A percentile compares a stretch with the other conserved stretches of the same genome.
These are phyloP conservation scores for Koerneria pararmatus DNA, from an alignment of 2,888 invertebrate species.

Conservation along the genomic window DNA sequence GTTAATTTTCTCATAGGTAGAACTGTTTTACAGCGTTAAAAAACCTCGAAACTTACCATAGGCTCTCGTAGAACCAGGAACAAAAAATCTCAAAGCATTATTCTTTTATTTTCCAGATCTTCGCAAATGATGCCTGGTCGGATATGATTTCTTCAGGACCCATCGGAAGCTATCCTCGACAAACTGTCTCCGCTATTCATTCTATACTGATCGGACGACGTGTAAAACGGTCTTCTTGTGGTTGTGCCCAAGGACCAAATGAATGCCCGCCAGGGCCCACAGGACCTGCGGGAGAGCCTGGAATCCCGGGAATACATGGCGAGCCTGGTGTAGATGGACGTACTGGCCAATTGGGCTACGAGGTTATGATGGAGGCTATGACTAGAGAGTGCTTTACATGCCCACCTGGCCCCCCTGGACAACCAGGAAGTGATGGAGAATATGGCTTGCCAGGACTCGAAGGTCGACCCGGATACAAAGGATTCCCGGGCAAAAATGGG, in stretches of 20 bases:
- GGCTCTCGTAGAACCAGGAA: not conserved
- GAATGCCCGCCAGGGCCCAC: slow-evolving; percentile 17
- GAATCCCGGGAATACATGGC: slow-evolving; percentile 8
- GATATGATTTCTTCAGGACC: slow-evolving; percentile 19
- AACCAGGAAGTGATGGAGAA: slow-evolving; percentile 16
- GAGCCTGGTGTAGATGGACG: slow-evolving; percentile 3
- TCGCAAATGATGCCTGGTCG: slow-evolving; percentile 19
- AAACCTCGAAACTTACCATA: too few species aligned
- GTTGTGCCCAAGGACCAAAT: slow-evolving; percentile 15
- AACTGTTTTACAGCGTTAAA: too few species aligned
- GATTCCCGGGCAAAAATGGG: slow-evolving; percentile 18
- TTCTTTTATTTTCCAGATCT: slow-evolving; percentile 13
- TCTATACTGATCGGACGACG: not conserved
- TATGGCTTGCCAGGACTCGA: slow-evolving; percentile 1
- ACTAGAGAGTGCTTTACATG: slow-evolving; percentile 16
- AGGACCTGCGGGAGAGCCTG: slow-evolving; percentile 16
- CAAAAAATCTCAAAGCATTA: not conserved
- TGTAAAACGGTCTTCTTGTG: slow-evolving; percentile 15
- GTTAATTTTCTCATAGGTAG: too few species aligned
- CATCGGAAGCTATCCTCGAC: slow-evolving; percentile 9
- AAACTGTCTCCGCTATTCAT: not conserved
- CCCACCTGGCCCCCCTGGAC: slow-evolving; percentile 14
- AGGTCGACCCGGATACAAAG: slow-evolving; percentile 12
- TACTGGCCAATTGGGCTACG: slow-evolving; percentile 9
- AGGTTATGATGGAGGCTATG: slow-evolving; percentile 12